phyloP scores from a whole-genome alignment of 1,140 invertebrate species.

The Lucilia cuprina region DNA sequence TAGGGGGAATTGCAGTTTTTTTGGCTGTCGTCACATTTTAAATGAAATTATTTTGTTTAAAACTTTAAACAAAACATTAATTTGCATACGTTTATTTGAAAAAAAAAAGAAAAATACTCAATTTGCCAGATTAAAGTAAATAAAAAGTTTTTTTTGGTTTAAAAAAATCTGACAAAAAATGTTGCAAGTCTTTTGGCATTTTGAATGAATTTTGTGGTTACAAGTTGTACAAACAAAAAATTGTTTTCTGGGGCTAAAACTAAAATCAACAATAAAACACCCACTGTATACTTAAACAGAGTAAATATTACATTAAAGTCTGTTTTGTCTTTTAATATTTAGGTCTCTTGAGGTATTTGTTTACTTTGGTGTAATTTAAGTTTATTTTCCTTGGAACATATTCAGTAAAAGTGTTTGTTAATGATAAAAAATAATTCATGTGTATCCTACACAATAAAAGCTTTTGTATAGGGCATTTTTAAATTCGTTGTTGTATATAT shows the following conservation, averaged over 20 bases:
- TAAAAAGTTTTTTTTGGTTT: no score
- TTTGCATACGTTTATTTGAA: neutral
- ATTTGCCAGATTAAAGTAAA: no score
- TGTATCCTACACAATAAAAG: no score
- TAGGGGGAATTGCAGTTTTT: neutral
- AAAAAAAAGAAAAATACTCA: neutral
- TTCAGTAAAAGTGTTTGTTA: no score
- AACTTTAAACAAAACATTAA: neutral
- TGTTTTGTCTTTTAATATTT: neutral
- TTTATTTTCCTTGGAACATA: no score
- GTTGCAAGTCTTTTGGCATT: conserved; percentile 31
- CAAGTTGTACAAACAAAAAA: neutral
- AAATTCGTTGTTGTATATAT: neutral
- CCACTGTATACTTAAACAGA: neutral
- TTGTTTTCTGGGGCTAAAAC: neutral
- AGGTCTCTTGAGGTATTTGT: no score
- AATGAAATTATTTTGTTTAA: conserved; percentile 20
- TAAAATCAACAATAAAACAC: neutral
- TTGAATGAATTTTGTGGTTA: neutral
- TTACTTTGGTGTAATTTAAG: no score
- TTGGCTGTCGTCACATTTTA: neutral
- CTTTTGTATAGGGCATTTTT: neutral
- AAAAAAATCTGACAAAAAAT: neutral
- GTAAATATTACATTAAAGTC: neutral
- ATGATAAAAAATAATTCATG: no score